Evolutionary conservation across 2,888 invertebrate genomes (phyloP).

Genomic region (Harpalus rufipes): DNA sequence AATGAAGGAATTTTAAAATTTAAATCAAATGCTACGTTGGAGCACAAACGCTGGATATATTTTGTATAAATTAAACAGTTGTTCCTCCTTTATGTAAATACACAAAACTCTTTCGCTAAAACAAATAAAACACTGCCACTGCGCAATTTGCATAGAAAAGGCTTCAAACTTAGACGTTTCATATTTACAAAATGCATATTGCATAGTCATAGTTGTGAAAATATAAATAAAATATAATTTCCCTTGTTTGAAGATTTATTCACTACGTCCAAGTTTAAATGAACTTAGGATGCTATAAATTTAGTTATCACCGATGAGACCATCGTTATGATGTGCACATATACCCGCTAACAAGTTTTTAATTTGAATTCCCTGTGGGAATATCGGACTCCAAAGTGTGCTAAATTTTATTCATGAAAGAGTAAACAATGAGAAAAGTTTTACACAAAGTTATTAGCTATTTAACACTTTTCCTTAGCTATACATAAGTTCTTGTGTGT

Average conservation of each 20-base stretch:
- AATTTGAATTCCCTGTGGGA: slow-evolving; percentile 26
- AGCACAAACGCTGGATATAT: slow-evolving; percentile 17
- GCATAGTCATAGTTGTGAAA: slow-evolving; percentile 19
- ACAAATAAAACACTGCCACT: slow-evolving; percentile 26
- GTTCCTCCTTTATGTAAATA: slow-evolving; percentile 35
- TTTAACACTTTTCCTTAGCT: too few relatives aligned
- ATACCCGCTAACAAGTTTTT: slow-evolving; percentile 22
- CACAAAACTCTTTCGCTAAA: slow-evolving; percentile 18
- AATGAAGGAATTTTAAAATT: slow-evolving; percentile 36
- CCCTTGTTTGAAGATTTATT: slow-evolving; percentile 7
- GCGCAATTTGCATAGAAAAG: slow-evolving; percentile 30
- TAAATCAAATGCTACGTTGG: slow-evolving; percentile 7
- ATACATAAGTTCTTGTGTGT: too few relatives aligned
- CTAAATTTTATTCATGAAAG: slow-evolving; percentile 9
- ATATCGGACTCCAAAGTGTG: background rate
- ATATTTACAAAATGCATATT: slow-evolving; percentile 40
- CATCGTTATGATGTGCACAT: slow-evolving; percentile 26
- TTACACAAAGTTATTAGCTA: background rate
- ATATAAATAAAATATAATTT: slow-evolving; percentile 34
- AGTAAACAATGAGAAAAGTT: slow-evolving; percentile 8
- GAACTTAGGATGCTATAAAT: background rate
- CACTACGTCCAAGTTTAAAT: slow-evolving; percentile 18
- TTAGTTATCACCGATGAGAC: background rate
- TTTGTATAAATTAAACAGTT: slow-evolving; percentile 39
- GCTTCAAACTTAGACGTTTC: slow-evolving; percentile 31